Conservation (phyloP, 53 echinoderm and acorn worm genomes). For the Echinometra lucunter region DNA sequence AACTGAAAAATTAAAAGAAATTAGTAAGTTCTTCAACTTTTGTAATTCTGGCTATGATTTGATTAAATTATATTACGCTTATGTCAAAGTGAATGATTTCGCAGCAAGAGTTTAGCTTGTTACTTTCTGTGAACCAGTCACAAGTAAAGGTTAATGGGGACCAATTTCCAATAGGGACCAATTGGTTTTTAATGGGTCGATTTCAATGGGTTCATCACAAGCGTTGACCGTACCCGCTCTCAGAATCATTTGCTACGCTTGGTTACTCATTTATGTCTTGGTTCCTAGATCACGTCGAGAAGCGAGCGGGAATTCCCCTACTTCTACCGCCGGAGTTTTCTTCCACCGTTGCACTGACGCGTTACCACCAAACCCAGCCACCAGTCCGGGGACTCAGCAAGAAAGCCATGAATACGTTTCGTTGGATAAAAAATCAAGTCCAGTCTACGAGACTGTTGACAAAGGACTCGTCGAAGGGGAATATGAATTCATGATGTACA, state of each 20-base stretch:
- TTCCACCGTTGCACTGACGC: neutral
- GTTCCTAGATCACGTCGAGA: neutral
- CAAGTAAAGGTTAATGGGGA: too few species aligned
- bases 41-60: neutral
- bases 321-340: neutral
- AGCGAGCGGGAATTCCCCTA: neutral
- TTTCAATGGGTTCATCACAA: too few species aligned
- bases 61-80: too few species aligned
- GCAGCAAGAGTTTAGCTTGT: too few species aligned
- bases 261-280: neutral
- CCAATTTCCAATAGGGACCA: too few species aligned
- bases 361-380: neutral
- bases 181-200: too few species aligned
- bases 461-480: neutral
- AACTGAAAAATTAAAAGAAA: neutral
- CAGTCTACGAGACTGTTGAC: neutral
- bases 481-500: neutral
- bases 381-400: neutral
- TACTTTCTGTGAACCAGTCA: too few species aligned
- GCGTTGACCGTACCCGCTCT: neutral
- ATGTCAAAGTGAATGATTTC: neutral
- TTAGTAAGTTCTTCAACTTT: neutral
- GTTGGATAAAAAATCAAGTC: neutral
- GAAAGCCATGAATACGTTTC: neutral
- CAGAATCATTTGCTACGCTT: neutral